These are phyloP conservation scores for Bradynema listronoti DNA, from an alignment of 1,140 invertebrate genomes.

Conservation along the genomic window DNA sequence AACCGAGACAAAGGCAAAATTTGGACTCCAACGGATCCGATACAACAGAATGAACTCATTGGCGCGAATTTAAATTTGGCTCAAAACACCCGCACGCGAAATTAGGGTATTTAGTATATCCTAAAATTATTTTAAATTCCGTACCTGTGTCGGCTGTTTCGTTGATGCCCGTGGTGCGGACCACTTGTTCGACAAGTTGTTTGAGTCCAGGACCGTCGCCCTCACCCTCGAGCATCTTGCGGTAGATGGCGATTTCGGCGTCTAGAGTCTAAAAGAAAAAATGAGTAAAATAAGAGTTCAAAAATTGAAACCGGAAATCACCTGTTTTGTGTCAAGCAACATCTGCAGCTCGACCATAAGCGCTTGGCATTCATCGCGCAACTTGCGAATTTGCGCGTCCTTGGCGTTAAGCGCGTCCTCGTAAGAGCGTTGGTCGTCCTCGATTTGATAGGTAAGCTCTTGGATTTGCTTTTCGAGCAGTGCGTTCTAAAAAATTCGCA, in stretches of 20 bases:
- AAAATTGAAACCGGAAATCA: slow-evolving; percentile 3
- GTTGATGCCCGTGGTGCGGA: slow-evolving; percentile 53
- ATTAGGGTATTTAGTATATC: too few relatives aligned
- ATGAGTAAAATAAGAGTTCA: not conserved
- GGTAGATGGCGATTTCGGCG: slow-evolving; percentile 58
- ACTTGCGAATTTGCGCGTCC: slow-evolving; percentile 58
- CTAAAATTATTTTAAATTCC: not conserved
- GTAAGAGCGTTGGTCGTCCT: slow-evolving; percentile 59
- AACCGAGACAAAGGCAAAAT: too few relatives aligned
- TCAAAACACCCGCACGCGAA: too few relatives aligned
- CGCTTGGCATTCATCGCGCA: slow-evolving; percentile 59
- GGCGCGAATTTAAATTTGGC: too few relatives aligned
- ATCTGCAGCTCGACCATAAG: slow-evolving; percentile 60
- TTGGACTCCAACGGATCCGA: too few relatives aligned
- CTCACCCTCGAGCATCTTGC: slow-evolving; percentile 58
- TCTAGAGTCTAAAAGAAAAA: slow-evolving; percentile 46
- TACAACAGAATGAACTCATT: too few relatives aligned
- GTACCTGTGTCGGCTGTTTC: slow-evolving; percentile 46
- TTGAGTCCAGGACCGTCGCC: slow-evolving; percentile 56
- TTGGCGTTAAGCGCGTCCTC: slow-evolving; percentile 57
- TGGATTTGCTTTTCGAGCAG: slow-evolving; percentile 61
- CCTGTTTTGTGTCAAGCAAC: slow-evolving; percentile 60
- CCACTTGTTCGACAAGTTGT: slow-evolving; percentile 56
- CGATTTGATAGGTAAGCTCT: slow-evolving; percentile 60
- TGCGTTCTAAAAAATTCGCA: slow-evolving; percentile 57